These are phyloP conservation scores for Parasteatoda lunata DNA, from an alignment of 2,888 invertebrate species.

Conservation along the genomic window DNA sequence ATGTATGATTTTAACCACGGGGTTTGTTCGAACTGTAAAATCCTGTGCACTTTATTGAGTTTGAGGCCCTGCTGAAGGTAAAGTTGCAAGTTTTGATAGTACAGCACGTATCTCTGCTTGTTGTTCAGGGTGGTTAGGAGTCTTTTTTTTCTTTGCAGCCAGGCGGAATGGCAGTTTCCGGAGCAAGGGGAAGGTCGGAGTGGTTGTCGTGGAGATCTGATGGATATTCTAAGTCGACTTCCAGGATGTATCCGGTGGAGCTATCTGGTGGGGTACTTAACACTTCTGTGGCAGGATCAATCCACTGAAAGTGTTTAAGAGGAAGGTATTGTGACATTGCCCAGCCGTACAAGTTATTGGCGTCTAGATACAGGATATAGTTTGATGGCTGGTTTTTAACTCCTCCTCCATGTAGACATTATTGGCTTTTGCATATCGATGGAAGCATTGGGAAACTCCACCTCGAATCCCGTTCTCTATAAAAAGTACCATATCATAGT, in stretches of 20 bases:
- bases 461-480: background rate
- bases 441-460: background rate
- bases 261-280: background rate
- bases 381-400: background rate
- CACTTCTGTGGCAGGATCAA: background rate
- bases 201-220: background rate
- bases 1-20: conserved; percentile 11
- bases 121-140: background rate
- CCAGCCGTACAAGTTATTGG: conserved; percentile 13
- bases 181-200: background rate
- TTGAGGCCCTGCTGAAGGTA: background rate
- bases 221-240: conserved; percentile 1
- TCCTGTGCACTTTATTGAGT: background rate
- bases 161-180: background rate
- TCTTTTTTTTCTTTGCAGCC: conserved; percentile 15
- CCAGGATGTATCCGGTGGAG: background rate
- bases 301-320: background rate
- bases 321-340: conserved; percentile 12
- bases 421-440: background rate
- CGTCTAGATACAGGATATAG: background rate
- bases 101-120: background rate
- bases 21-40: conserved; percentile 1
- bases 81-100: conserved; percentile 8
- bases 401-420: background rate
- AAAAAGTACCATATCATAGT: background rate